Evolutionary conservation across 2,797 vertebrate genomes (phyloP), one percentile per base, ranked within the genome.

Genomic region (Brotula barbata): DNA sequence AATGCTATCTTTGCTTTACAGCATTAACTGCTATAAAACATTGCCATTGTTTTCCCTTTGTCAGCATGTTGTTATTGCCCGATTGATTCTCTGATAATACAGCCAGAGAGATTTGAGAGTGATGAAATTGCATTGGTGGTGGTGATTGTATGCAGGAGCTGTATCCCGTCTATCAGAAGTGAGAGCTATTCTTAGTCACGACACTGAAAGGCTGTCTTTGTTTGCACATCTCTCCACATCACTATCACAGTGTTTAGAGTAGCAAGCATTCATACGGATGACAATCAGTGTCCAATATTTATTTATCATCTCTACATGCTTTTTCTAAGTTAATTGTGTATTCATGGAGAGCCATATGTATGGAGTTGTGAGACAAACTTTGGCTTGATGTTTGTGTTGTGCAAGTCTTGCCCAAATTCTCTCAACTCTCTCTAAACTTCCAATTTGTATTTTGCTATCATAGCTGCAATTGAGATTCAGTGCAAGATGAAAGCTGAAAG

Each of bases 101-200:
- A 61, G 67, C 42, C 58, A 36, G 57, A 36, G 57, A 55, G 51
- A 52, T 75, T 56, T 57, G 50, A 39, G 48, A 67, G 52, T 40
- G 61, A 70, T 59, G 64, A 66, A 68, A 49, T 53, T 58, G 62
- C 42, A 16, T 3, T 52, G 66, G 74, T 51, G 36, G 65, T 53
- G 44, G 10, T 3, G 19, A 47, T 59, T 66, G 55, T 49, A 53
- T 68, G 80, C 87, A 84, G 84, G 70, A 80, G 75, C 80, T 74
- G 75, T 34, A 65, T 85, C 66, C 75, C 62, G 40, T 70, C 71
- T 55, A 20, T 73, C 65, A 66, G 68, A 58, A 80, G 57, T 71
- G 77, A 83, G 76, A 64, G 46, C 73, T 68, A 15, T 58, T 80
- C 69, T 72, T 72, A 77, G 88, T 91, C 89, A 91, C 89, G 87